Evolutionary conservation across 2,797 vertebrate species (phyloP).

Genomic region (Dromococcyx pavoninus): DNA sequence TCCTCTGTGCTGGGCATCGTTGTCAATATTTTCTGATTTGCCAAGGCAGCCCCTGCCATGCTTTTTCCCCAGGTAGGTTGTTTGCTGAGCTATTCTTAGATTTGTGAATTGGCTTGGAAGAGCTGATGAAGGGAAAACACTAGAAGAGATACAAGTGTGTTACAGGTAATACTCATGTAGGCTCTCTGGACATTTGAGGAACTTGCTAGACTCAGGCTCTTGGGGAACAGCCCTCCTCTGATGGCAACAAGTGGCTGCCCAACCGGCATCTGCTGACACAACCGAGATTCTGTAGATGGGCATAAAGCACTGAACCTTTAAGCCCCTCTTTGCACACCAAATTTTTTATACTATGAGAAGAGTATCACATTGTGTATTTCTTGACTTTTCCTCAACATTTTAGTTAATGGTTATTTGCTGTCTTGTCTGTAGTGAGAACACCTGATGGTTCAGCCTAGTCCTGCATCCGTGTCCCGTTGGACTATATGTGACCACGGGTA

Average conservation of each 20-base stretch:
- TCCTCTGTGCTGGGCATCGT: neutral
- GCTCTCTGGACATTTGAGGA: neutral
- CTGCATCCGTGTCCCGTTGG: neutral
- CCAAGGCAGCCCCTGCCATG: neutral
- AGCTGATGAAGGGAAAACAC: neutral
- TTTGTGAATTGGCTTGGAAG: neutral
- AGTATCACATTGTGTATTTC: neutral
- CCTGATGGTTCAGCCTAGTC: neutral
- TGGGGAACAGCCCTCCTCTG: neutral
- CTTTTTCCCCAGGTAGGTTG: neutral
- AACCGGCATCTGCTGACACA: neutral
- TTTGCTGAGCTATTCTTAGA: neutral
- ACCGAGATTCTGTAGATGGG: accelerated
- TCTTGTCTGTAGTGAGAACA: neutral
- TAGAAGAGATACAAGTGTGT: accelerated
- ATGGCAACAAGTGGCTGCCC: neutral
- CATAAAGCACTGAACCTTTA: neutral
- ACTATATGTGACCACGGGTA: neutral
- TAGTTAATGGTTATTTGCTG: neutral
- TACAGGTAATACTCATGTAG: accelerated
- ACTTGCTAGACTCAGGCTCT: neutral
- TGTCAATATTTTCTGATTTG: neutral
- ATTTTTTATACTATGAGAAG: neutral
- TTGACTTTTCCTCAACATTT: neutral
- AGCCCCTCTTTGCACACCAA: neutral